These are phyloP conservation scores for Hirtodrosophila cameraria DNA, from an alignment of 2,888 invertebrate genomes.

Conservation along the genomic window DNA sequence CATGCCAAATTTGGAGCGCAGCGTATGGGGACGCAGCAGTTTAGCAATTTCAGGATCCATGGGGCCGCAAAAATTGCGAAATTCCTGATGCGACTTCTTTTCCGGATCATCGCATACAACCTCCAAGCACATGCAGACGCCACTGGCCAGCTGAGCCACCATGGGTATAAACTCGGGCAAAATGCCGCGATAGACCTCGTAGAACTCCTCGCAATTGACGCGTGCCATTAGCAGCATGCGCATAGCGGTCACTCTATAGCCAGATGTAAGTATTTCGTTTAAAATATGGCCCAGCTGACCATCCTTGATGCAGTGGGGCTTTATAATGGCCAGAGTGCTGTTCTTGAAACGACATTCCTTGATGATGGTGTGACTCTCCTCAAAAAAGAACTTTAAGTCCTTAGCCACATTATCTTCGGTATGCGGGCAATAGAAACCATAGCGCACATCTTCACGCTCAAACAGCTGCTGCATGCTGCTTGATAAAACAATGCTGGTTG, in stretches of 20 bases:
- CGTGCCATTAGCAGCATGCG: conserved; percentile 92
- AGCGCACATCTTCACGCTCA: conserved; percentile 88
- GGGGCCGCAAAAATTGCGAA: conserved; percentile 94
- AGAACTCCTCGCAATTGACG: conserved; percentile 94
- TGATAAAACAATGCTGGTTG: conserved; percentile 51
- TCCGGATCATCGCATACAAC: conserved; percentile 87
- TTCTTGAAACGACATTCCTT: conserved; percentile 87
- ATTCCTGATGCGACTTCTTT: conserved; percentile 87
- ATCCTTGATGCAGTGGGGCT: conserved; percentile 94
- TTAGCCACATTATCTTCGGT: conserved; percentile 83
- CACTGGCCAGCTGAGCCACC: conserved; percentile 93
- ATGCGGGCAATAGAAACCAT: conserved; percentile 89
- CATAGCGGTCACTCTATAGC: conserved; percentile 91
- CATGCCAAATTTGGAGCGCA: conserved; percentile 93
- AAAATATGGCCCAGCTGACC: conserved; percentile 89
- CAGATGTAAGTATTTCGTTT: conserved; percentile 89
- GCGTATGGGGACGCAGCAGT: conserved; percentile 91
- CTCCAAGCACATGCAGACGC: conserved; percentile 94
- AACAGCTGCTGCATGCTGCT: conserved; percentile 87
- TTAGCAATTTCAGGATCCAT: conserved; percentile 95
- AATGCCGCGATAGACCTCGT: conserved; percentile 96
- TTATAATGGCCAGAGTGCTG: conserved; percentile 92
- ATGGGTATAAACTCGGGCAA: conserved; percentile 92
- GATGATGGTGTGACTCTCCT: conserved; percentile 85
- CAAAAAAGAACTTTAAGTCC: conserved; percentile 87